A percentile compares a stretch with the other conserved stretches of the same genome.
phyloP scores from a whole-genome alignment of 53 echinoderm and acorn worm species.

The Patiria pectinifera region DNA sequence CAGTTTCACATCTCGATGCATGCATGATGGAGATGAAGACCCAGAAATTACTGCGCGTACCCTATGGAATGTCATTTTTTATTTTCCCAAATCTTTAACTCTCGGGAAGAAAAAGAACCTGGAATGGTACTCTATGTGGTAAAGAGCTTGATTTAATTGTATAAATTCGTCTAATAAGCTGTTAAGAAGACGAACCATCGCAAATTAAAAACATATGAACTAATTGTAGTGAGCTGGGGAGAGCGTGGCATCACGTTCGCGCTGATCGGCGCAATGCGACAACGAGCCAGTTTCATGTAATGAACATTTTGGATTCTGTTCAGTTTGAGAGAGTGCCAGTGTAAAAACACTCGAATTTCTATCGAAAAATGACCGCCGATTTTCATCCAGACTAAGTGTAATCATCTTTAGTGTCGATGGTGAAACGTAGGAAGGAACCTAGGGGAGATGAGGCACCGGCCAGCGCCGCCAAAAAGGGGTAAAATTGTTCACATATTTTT shows the following conservation, averaged over 20 bases:
- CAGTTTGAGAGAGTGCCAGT: not conserved
- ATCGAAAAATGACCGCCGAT: constrained; percentile 25
- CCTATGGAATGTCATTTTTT: not conserved
- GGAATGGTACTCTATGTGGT: not conserved
- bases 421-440: constrained; percentile 71
- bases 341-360: constrained; percentile 3
- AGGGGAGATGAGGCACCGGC: constrained; percentile 51
- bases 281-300: not conserved
- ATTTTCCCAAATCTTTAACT: not conserved
- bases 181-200: not conserved
- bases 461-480: constrained; percentile 64
- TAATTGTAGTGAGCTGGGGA: not conserved
- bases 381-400: constrained; percentile 10
- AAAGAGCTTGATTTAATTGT: not conserved
- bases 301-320: not conserved
- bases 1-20: not conserved
- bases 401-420: constrained; percentile 55
- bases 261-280: not conserved
- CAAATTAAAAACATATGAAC: constrained; percentile 2
- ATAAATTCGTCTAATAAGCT: not conserved
- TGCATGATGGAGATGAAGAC: not conserved
- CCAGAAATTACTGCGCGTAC: not conserved
- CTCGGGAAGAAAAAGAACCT: not conserved
- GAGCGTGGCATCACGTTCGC: not conserved
- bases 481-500: constrained; percentile 38